phyloP scores from a whole-genome alignment of 2,113 vertebrate genomes.

The Macroglossus sobrinus region DNA sequence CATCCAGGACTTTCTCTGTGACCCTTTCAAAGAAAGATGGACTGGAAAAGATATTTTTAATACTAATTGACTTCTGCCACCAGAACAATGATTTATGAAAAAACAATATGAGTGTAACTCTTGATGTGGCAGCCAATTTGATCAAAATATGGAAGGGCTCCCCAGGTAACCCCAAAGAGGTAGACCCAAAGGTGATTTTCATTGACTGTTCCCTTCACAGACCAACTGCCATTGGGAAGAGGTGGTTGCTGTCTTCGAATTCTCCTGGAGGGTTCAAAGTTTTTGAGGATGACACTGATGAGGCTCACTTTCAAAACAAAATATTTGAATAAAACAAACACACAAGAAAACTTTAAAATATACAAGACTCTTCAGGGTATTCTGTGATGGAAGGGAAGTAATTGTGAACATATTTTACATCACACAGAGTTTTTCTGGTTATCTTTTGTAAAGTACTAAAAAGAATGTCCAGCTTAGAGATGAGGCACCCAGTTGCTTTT shows the following conservation, averaged over 20 bases:
- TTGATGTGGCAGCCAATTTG: neutral
- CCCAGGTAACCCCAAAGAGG: neutral
- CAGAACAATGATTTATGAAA: neutral
- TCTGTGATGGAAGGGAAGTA: neutral
- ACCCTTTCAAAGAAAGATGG: neutral
- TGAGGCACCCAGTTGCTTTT: neutral
- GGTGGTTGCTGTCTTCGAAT: neutral
- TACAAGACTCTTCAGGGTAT: neutral
- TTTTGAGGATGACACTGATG: neutral
- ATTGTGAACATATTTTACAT: neutral
- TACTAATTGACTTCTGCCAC: neutral
- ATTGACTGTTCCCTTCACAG: neutral
- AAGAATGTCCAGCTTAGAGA: neutral
- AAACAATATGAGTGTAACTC: neutral
- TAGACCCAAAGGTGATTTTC: neutral
- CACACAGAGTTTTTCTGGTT: neutral
- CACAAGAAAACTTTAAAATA: neutral
- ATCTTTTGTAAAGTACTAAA: neutral
- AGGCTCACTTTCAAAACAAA: constrained; percentile 9
- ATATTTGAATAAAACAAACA: neutral
- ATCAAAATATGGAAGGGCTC: neutral
- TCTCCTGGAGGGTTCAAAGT: neutral
- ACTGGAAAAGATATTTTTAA: neutral
- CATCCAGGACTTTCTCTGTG: neutral
- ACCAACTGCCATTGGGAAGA: neutral